Evolutionary conservation across 2,888 invertebrate genomes (phyloP).

Genomic region (Trissoscelio sp.): DNA sequence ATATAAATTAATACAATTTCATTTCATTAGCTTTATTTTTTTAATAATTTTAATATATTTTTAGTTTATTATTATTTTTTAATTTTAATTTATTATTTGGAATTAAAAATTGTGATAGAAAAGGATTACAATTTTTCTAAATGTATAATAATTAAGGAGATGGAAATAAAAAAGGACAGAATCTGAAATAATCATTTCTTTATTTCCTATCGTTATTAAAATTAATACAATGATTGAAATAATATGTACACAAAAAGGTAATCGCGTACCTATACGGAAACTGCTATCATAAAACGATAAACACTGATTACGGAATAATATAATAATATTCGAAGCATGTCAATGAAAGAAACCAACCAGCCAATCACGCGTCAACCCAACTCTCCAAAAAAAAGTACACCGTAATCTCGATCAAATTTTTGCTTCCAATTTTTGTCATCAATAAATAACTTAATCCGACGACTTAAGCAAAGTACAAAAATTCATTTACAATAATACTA

Average conservation of each 20-base stretch:
- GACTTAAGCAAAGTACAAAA: conserved; percentile 70
- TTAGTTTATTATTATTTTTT: too few species aligned
- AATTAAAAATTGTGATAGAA: too few species aligned
- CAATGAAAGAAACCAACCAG: conserved; percentile 59
- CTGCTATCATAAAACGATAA: conserved; percentile 61
- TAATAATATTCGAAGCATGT: conserved; percentile 73
- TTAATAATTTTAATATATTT: too few species aligned
- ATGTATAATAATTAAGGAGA: neutral
- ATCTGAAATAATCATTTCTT: conserved; percentile 75
- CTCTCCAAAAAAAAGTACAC: conserved; percentile 19
- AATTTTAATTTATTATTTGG: too few species aligned
- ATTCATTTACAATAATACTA: conserved; percentile 4
- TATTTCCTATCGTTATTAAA: conserved; percentile 80
- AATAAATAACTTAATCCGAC: conserved; percentile 44
- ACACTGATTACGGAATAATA: conserved; percentile 71
- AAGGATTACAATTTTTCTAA: too few species aligned
- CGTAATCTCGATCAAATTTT: conserved; percentile 20
- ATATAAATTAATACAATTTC: too few species aligned
- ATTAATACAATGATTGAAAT: conserved; percentile 80
- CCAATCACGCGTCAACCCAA: conserved; percentile 61
- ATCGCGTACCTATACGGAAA: conserved; percentile 69
- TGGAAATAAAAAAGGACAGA: neutral
- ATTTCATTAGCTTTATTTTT: too few species aligned
- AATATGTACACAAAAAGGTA: conserved; percentile 77
- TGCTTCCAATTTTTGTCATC: too few species aligned